Evolutionary conservation across 2,797 vertebrate genomes (phyloP).

Genomic region (Steatocranus sp.): DNA sequence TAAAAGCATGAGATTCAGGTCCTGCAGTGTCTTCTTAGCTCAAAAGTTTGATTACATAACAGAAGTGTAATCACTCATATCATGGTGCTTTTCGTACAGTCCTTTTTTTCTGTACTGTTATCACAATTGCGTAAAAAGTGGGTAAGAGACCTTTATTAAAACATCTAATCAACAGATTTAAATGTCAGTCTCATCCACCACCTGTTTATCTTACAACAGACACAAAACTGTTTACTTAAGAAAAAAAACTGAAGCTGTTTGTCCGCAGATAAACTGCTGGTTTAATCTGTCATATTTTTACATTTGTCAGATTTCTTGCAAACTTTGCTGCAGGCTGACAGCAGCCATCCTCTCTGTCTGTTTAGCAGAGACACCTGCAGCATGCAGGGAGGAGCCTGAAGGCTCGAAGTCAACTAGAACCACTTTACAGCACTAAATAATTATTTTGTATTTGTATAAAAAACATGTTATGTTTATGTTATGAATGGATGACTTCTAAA

Average conservation of each 20-base stretch:
- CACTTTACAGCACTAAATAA: not conserved
- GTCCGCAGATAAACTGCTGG: not conserved
- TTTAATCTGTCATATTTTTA: not conserved
- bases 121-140: rapidly evolving
- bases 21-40: not conserved
- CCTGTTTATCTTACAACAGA: rapidly evolving
- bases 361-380: not conserved
- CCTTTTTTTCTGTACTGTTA: not conserved
- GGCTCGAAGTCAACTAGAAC: rapidly evolving
- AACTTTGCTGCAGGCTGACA: not conserved
- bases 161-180: rapidly evolving
- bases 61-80: not conserved
- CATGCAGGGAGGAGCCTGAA: not conserved
- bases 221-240: not conserved
- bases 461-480: not conserved
- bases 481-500: not conserved
- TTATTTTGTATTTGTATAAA: rapidly evolving
- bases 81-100: not conserved
- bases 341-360: not conserved
- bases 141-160: not conserved
- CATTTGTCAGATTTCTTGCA: not conserved
- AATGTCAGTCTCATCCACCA: rapidly evolving
- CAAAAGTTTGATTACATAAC: not conserved
- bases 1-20: not conserved
- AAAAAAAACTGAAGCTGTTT: rapidly evolving